Evolutionary conservation across 2,888 invertebrate species (phyloP).

Genomic region (Onchidella celtica): DNA sequence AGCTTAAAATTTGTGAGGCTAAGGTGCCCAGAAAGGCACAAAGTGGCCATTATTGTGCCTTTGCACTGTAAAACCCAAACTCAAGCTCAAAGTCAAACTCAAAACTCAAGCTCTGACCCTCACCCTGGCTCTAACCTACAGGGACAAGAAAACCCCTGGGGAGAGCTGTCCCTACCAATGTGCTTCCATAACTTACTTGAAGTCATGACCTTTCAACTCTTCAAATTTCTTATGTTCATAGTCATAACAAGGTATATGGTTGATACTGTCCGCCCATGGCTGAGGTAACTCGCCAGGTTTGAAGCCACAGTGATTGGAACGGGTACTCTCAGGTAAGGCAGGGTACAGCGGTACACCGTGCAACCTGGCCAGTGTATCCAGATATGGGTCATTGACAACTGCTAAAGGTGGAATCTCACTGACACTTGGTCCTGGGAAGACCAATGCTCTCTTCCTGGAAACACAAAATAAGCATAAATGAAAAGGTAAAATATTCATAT

Average conservation of each 20-base stretch:
- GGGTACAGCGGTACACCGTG: slow-evolving; percentile 67
- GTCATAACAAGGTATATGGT: slow-evolving; percentile 69
- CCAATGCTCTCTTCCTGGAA: slow-evolving; percentile 15
- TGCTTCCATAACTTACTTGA: slow-evolving; percentile 76
- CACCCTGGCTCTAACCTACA: too few relatives aligned
- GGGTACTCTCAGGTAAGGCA: slow-evolving; percentile 60
- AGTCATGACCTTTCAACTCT: slow-evolving; percentile 68
- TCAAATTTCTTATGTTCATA: slow-evolving; percentile 68
- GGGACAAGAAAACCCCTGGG: too few relatives aligned
- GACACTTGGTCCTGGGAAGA: not conserved
- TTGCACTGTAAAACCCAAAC: too few relatives aligned
- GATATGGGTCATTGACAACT: slow-evolving; percentile 75
- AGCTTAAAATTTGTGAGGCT: too few relatives aligned
- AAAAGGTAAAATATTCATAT: too few relatives aligned
- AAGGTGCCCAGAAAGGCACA: too few relatives aligned
- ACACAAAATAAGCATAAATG: too few relatives aligned
- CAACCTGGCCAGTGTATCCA: slow-evolving; percentile 68
- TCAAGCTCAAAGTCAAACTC: too few relatives aligned
- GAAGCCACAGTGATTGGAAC: slow-evolving; percentile 65
- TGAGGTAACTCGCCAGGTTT: slow-evolving; percentile 69
- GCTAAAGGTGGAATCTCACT: slow-evolving; percentile 73
- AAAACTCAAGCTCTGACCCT: too few relatives aligned
- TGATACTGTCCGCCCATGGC: slow-evolving; percentile 69
- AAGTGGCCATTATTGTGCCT: too few relatives aligned
- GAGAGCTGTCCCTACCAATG: too few relatives aligned